Base-by-base conservation (phyloP, 2,888 invertebrate genomes). In the Amphipyra berbera region DNA sequence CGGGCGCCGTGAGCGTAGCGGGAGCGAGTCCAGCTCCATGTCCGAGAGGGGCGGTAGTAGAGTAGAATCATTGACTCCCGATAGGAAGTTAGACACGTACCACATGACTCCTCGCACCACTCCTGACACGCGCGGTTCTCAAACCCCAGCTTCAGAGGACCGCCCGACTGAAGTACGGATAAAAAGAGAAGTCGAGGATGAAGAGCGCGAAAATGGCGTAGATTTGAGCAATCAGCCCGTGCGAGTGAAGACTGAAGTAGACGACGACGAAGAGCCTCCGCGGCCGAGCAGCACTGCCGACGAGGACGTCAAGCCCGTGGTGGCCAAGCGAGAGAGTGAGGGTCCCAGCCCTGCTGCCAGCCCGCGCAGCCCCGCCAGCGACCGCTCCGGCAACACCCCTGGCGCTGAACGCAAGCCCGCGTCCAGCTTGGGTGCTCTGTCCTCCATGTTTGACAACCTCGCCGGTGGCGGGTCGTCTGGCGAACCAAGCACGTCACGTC, bases 381-480 rank as follows among this genome's bases (percentile, higher is more conserved):
- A 98, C 79, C 96, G 97, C 52, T 97, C 97, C 0, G 96, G 96
- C 1, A 87, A 88, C 58, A 98, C 98, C 1, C 98, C 97, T 2
- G 95, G 97, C 48, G 96, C 97, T 67, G 95, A 96, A 9, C 95
- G 96, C 75, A 95, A 94, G 80, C 95, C 96, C 37, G 94, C 96
- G 35, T 96, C 97, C 48, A 97, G 97, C 82, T 93, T 98, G 54
- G 97, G 97, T 14, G 98, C 98, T 0, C 92, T 98, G 2, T 98
- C 98, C 15, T 98, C 98, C 15, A 98, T 98, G 98, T 98, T 98
- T 84, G 98, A 98, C 88, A 98, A 96, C 85, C 92, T 98, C 53
- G 97, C 97, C 37, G 96, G 97, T 9, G 94, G 92, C 0, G 91
- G 90, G 2, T 87, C 91, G 6, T 86, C 89, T 3, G 84, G 82